Evolutionary conservation across 2,113 vertebrate genomes (phyloP).

Genomic region (Corapipo altera): DNA sequence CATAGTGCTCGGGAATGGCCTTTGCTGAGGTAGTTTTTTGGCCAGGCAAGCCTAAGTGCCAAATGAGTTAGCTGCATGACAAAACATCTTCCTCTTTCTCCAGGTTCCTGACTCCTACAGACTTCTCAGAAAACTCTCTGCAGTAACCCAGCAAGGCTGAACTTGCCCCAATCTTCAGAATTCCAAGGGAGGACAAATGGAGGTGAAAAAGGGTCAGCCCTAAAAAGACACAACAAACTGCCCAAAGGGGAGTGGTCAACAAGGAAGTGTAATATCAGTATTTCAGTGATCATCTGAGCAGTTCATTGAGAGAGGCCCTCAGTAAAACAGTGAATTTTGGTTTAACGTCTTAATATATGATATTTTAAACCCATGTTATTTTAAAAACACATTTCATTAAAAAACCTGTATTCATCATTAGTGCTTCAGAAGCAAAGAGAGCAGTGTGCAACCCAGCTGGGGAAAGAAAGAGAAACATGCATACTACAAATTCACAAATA

Average conservation of each 20-base stretch:
- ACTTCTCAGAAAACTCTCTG: background rate
- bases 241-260: background rate
- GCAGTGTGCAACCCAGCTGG: background rate
- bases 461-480: background rate
- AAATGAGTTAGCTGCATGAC: background rate
- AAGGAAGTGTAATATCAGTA: background rate
- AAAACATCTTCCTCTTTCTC: background rate
- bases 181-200: background rate
- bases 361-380: background rate
- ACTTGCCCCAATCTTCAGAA: background rate
- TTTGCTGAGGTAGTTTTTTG: constrained; percentile 57
- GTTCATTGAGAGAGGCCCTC: background rate
- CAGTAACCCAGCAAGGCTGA: background rate
- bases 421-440: background rate
- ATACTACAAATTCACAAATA: background rate
- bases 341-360: background rate
- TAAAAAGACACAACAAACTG: background rate
- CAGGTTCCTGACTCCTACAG: background rate
- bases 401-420: background rate
- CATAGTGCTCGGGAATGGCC: background rate
- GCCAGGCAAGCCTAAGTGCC: background rate
- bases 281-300: background rate
- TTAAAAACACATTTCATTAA: background rate
- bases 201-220: background rate
- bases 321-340: background rate